These are phyloP conservation scores for Pardosa pseudoannulata DNA, from an alignment of 2,888 invertebrate genomes.

Conservation along the genomic window DNA sequence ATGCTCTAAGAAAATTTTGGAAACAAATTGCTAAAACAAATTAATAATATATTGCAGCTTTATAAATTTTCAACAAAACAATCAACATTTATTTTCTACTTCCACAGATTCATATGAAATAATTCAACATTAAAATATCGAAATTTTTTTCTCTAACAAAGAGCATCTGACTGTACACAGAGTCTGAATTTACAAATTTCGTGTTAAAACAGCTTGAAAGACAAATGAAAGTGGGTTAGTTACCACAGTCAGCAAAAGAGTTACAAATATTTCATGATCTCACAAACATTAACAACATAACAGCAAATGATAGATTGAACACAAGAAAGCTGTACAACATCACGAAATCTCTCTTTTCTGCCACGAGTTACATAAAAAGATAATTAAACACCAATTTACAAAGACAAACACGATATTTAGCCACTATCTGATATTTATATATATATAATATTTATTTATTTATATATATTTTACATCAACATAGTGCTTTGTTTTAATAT, in stretches of 20 bases:
- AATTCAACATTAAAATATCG: neutral
- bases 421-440: neutral
- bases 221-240: neutral
- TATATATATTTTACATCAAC: neutral
- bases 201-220: conserved; percentile 10
- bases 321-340: conserved; percentile 48
- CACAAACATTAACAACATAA: conserved; percentile 21
- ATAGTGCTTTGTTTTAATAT: neutral
- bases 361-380: conserved; percentile 6
- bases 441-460: neutral
- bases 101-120: neutral
- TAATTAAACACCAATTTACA: conserved; percentile 12
- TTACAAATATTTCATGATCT: conserved; percentile 4
- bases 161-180: no score
- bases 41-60: neutral
- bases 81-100: neutral
- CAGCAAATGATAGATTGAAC: conserved; percentile 4
- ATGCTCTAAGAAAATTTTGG: no score
- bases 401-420: conserved; percentile 2
- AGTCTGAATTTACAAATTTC: neutral
- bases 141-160: no score
- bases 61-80: neutral
- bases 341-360: conserved; percentile 5
- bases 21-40: no score
- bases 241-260: conserved; percentile 19